phyloP scores from a whole-genome alignment of 64 coral and sea anemone species.

The Pachyseris speciosa region DNA sequence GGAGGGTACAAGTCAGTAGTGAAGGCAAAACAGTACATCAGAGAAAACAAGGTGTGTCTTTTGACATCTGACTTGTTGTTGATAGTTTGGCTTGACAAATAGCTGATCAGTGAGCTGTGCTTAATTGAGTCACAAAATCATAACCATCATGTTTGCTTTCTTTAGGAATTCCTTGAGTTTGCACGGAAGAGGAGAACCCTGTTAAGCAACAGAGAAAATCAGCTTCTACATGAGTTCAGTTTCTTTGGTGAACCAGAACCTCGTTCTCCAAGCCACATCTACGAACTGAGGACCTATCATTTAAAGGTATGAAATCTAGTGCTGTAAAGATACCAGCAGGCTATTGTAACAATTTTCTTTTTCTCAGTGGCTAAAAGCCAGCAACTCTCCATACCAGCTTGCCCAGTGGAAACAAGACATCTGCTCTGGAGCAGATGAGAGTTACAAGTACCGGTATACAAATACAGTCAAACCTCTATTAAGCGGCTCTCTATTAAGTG shows the following conservation, averaged over 20 bases:
- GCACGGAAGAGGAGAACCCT: constrained; percentile 78
- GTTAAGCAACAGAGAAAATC: constrained; percentile 83
- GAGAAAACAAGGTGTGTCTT: constrained; percentile 79
- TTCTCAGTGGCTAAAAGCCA: too few species aligned
- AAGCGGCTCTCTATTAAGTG: too few species aligned
- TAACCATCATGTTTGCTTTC: background rate
- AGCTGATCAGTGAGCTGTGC: too few species aligned
- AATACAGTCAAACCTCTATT: too few species aligned
- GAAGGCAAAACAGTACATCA: constrained; percentile 93
- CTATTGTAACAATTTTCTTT: too few species aligned
- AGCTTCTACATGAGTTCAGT: constrained; percentile 86
- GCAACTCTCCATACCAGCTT: too few species aligned
- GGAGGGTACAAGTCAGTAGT: constrained; percentile 79
- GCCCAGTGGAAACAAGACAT: too few species aligned
- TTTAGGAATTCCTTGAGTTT: constrained; percentile 94
- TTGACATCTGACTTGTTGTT: too few species aligned
- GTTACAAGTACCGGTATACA: too few species aligned
- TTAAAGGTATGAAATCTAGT: constrained; percentile 65
- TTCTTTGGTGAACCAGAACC: constrained; percentile 95
- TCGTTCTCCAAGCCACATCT: constrained; percentile 78
- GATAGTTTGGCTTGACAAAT: too few species aligned
- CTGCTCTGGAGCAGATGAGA: too few species aligned
- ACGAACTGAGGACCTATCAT: constrained; percentile 97
- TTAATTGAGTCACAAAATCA: too few species aligned
- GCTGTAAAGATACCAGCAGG: background rate